Evolutionary conservation across 2,113 vertebrate species (phyloP).

Genomic region (Tichodroma muraria): DNA sequence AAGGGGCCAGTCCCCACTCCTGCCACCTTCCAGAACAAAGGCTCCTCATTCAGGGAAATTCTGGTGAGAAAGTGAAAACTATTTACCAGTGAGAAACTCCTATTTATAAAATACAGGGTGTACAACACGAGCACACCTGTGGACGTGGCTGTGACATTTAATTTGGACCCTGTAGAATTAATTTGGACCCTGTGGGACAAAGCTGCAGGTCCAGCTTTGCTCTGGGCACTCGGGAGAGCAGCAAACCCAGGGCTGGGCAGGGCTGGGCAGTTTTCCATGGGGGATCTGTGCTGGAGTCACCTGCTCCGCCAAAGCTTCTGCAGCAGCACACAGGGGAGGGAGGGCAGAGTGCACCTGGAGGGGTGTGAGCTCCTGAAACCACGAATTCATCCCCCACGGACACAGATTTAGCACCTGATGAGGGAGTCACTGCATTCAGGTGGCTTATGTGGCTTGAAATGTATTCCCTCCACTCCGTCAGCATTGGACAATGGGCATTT

Average conservation of each 20-base stretch:
- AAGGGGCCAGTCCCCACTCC: background rate
- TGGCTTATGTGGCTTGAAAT: background rate
- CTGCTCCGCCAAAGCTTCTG: background rate
- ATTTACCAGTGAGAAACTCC: background rate
- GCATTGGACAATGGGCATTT: background rate
- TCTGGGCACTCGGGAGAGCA: background rate
- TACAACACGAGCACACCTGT: background rate
- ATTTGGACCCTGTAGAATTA: background rate
- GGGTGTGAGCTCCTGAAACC: background rate
- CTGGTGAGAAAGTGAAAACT: background rate
- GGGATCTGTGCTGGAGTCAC: background rate
- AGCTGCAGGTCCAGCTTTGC: background rate
- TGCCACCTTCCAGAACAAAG: background rate
- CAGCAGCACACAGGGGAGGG: background rate
- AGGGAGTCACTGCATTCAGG: background rate
- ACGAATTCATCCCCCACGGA: background rate
- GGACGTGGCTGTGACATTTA: accelerated
- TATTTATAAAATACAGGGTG: background rate
- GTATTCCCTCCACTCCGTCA: background rate
- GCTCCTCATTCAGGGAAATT: background rate
- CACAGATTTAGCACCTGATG: background rate
- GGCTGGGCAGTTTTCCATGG: accelerated
- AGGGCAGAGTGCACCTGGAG: background rate
- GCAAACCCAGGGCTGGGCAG: background rate
- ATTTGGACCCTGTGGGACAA: too few relatives aligned